A percentile compares a stretch with the other conserved stretches of the same genome.
Evolutionary conservation across 2,113 vertebrate species (phyloP).

Genomic region (Loxodonta africana): DNA sequence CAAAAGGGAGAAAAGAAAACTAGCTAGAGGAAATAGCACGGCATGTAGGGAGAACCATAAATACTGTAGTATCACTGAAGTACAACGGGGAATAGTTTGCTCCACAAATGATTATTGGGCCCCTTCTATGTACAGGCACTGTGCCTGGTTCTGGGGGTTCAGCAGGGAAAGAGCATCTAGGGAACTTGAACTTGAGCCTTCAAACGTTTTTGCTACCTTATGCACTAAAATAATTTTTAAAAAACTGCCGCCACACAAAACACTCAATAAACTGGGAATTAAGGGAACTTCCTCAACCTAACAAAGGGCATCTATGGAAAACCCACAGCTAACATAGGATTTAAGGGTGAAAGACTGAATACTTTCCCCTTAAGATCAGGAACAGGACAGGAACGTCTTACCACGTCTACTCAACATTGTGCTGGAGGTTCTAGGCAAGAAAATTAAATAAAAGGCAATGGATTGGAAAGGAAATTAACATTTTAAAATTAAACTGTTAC

Average conservation of each 20-base stretch:
- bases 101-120: background rate
- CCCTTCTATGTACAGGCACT: no score
- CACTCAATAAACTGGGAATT: no score
- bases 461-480: conserved; percentile 9
- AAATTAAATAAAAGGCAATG: conserved; percentile 2
- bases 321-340: no score
- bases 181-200: conserved; percentile 3
- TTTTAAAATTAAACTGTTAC: conserved; percentile 33
- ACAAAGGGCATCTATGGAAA: no score
- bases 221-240: background rate
- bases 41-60: background rate
- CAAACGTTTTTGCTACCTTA: background rate
- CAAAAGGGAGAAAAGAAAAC: background rate
- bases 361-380: background rate
- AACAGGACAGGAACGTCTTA: background rate
- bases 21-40: background rate
- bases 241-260: background rate
- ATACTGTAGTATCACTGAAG: background rate
- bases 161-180: background rate
- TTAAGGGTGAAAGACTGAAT: background rate
- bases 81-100: background rate
- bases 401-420: background rate
- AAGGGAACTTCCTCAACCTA: no score
- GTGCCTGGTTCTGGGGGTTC: background rate
- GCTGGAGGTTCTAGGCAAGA: background rate